These are phyloP conservation scores for Brachionus sp. DNA, from an alignment of 1,140 invertebrate species.

Conservation along the genomic window DNA sequence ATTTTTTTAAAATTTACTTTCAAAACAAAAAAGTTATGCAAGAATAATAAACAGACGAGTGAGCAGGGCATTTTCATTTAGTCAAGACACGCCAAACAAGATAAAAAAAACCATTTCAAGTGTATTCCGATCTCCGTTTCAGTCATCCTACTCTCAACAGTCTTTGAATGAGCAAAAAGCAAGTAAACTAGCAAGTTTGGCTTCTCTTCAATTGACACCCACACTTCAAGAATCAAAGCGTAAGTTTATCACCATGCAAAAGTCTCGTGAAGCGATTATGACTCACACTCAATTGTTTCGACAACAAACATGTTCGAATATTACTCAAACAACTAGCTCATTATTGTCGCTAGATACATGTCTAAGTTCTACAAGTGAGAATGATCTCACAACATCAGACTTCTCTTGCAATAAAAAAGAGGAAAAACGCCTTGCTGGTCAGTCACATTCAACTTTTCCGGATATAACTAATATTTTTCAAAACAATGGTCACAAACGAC, in stretches of 20 bases:
- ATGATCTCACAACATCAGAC: background rate
- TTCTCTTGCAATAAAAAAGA: slow-evolving; percentile 9
- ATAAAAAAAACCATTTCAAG: slow-evolving; percentile 86
- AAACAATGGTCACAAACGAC: slow-evolving; percentile 32
- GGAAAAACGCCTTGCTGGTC: background rate
- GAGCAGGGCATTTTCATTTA: slow-evolving; percentile 84
- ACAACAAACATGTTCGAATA: slow-evolving; percentile 39
- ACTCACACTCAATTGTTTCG: slow-evolving; percentile 32
- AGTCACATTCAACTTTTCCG: background rate
- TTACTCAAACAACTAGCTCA: slow-evolving; percentile 37
- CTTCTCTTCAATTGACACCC: slow-evolving; percentile 29
- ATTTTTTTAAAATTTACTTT: slow-evolving; percentile 35
- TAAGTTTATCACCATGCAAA: slow-evolving; percentile 41
- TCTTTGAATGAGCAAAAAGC: slow-evolving; percentile 45
- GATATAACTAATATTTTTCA: slow-evolving; percentile 25
- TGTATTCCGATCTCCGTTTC: slow-evolving; percentile 74
- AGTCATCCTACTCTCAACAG: slow-evolving; percentile 30
- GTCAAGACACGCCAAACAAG: slow-evolving; percentile 82
- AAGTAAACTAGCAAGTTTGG: slow-evolving; percentile 39
- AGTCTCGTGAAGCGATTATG: slow-evolving; percentile 16
- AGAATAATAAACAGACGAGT: slow-evolving; percentile 69
- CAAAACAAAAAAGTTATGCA: slow-evolving; percentile 41
- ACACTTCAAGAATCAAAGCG: slow-evolving; percentile 34
- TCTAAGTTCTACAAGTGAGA: background rate
- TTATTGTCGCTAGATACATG: slow-evolving; percentile 21